These are phyloP conservation scores for Spongilla lacustris DNA, from an alignment of 37 sponge, comb jelly and placozoan species.

Conservation along the genomic window DNA sequence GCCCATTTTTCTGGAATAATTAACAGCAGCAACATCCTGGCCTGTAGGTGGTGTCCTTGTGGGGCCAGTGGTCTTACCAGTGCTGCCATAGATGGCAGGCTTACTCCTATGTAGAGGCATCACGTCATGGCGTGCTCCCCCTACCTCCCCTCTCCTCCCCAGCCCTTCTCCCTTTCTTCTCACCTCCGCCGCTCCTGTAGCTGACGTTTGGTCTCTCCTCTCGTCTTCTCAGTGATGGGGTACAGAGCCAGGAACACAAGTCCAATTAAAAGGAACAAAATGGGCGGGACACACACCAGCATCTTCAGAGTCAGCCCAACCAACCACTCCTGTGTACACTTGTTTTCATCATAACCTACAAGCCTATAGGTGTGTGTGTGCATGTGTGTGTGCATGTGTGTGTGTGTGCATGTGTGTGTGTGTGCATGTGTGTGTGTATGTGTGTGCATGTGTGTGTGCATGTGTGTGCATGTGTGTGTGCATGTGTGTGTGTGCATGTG, in stretches of 20 bases:
- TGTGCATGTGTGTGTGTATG: neutral
- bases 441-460: neutral
- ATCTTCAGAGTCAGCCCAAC: constrained; percentile 67
- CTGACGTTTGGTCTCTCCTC: constrained; percentile 34
- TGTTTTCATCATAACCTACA: constrained; percentile 70
- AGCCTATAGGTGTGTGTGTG: constrained; percentile 38
- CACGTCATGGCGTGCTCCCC: neutral
- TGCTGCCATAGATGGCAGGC: neutral
- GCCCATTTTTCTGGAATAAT: neutral
- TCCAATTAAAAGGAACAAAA: constrained; percentile 59
- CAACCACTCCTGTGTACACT: constrained; percentile 68
- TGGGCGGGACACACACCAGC: constrained; percentile 65
- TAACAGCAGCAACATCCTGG: too few relatives aligned
- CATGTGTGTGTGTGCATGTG: neutral
- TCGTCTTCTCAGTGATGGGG: constrained; percentile 68
- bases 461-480: neutral
- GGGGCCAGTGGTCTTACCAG: neutral
- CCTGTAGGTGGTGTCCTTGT: too few relatives aligned
- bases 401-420: neutral
- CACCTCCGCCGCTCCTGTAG: constrained; percentile 25
- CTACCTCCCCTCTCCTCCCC: constrained; percentile 4
- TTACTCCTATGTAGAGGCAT: neutral
- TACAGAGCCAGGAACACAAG: constrained; percentile 68
- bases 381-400: neutral
- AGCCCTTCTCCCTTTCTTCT: neutral